Conservation (phyloP, 2,797 vertebrate genomes). For the Falco naumanni region DNA sequence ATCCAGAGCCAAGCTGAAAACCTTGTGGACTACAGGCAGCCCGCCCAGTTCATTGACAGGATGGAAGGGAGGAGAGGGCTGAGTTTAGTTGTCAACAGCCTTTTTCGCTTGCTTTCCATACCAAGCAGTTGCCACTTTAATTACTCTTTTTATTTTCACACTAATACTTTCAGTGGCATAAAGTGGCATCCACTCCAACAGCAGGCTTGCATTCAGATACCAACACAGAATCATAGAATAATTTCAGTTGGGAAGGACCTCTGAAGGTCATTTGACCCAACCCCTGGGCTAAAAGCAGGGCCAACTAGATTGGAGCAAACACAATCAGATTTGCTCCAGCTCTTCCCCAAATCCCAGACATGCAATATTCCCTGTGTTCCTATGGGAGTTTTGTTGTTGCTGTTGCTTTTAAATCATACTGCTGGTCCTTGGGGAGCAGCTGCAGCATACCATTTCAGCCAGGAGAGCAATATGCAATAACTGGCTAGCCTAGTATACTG, state of each 20-base stretch:
- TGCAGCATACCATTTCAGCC: conserved; percentile 41
- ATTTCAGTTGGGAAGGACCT: conserved; percentile 26
- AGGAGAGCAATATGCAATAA: conserved; percentile 2
- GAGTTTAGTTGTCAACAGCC: background rate
- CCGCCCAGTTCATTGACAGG: background rate
- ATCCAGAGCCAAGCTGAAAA: background rate
- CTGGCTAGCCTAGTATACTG: background rate
- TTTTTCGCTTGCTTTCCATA: background rate
- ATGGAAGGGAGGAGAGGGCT: background rate
- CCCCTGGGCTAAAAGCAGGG: background rate
- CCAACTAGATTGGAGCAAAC: background rate
- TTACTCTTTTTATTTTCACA: background rate
- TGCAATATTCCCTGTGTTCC: background rate
- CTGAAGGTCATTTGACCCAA: conserved; percentile 43
- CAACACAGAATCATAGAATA: background rate
- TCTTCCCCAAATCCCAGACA: conserved; percentile 8
- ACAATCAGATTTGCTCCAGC: background rate
- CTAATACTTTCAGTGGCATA: background rate
- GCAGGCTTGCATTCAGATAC: background rate
- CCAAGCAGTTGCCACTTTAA: background rate
- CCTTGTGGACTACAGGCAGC: background rate
- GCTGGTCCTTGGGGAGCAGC: conserved; percentile 42
- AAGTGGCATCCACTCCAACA: background rate
- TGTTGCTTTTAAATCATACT: conserved; percentile 47
- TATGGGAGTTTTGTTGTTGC: conserved; percentile 7